Evolutionary conservation across 2,888 invertebrate genomes (phyloP), one percentile per base, ranked within the genome.

Genomic region (Tipula helvola): DNA sequence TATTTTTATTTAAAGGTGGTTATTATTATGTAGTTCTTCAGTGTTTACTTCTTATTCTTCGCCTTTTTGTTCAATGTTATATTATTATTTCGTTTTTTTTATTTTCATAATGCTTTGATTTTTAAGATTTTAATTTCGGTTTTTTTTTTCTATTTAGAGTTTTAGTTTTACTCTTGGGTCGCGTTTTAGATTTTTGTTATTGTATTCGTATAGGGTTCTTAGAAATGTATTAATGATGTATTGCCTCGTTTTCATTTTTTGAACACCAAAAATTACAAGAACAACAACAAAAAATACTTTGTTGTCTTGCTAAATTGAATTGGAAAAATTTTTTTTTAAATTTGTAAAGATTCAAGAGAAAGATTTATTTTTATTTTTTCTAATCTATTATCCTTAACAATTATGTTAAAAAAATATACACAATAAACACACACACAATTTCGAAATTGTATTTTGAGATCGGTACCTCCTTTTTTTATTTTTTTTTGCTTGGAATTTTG

Each of bases 11-110:
- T 71, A 71, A 71, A 71, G 71, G 71, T 71, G 71, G 71, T 71
- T 71, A 71, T 71, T 71, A 71, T 71, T 71, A 71, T 71, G 71
- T 71, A 71, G 71, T 71, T 71, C 71, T 71, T 71, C 71, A 71
- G 10, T 10, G 28, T 71, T 71, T 28, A 71, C 28, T 71, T 71
- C 18, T 71, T 71, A 28, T 71, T 71, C 71, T 28, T 71, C 18
- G n/a, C 0, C 44, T 12, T 47, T 13, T 16, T 71, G 71, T 71
- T 71, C 71, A 71, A 71, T 71, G 71, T 71, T 71, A 52, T 52
- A n/a, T n/a, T n/a, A 52, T 52, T 52, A 52, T 71, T 71, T 71
- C 71, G 28, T 28, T 71, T 71, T 71, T 71, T 28, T 28, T 28
- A 1, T 28, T 2, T 28, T 28, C 2, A 28, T 71, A 71, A 71